A percentile compares a stretch with the other conserved stretches of the same genome.
phyloP scores from a whole-genome alignment of 2,888 invertebrate genomes.

The Hetaerina titia region DNA sequence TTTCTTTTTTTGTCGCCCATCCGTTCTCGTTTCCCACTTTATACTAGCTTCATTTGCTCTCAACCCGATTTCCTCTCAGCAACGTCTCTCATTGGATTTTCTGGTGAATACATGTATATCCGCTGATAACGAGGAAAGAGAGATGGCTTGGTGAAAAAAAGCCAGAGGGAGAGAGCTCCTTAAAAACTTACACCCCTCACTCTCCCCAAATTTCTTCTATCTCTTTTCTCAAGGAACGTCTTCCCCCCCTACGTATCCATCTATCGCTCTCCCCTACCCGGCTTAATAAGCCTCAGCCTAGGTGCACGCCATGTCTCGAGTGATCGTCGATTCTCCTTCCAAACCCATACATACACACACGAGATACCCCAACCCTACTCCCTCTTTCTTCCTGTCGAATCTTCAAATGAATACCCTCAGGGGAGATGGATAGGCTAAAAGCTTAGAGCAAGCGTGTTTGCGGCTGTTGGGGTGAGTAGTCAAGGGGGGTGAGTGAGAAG shows the following conservation, averaged over 20 bases:
- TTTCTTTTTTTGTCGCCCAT: neutral
- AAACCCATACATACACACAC: neutral
- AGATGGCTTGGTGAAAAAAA: neutral
- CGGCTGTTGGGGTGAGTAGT: constrained; percentile 29
- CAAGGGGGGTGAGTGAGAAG: neutral
- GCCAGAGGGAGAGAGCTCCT: neutral
- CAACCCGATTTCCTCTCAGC: neutral
- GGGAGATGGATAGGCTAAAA: constrained; percentile 41
- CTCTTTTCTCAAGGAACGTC: neutral
- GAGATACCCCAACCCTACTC: neutral
- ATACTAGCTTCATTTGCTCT: neutral
- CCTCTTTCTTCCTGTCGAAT: neutral
- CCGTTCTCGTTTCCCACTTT: neutral
- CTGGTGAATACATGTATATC: neutral
- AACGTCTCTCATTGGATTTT: neutral
- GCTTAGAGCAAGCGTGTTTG: constrained; percentile 38
- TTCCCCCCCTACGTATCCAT: neutral
- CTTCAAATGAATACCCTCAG: constrained; percentile 38
- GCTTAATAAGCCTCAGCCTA: neutral
- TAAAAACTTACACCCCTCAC: neutral
- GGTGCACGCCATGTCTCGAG: neutral
- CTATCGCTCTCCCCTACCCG: neutral
- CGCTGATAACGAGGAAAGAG: neutral
- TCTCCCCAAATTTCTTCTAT: constrained; percentile 3
- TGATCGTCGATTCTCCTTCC: neutral